Base-by-base conservation (phyloP, 2,113 vertebrate species). In the Catharus minimus region DNA sequence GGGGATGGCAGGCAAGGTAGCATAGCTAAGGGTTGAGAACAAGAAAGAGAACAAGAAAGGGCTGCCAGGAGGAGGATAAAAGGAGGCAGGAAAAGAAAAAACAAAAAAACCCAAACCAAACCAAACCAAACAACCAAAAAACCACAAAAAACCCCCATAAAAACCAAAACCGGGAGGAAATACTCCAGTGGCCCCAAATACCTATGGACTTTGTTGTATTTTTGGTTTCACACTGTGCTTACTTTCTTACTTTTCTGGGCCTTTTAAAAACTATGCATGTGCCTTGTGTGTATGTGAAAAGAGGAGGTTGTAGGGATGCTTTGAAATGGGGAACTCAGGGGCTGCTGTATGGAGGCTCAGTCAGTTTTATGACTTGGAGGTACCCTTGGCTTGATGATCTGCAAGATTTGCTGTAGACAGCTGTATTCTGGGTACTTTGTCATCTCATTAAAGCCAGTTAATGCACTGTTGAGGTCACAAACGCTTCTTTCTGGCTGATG, bases 241-340 rank as follows among this genome's bases (percentile, higher is more conserved):
- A 15, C 21, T 90, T 81, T 88, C 17, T 60, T 64, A 15, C 21
- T 90, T 81, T 88, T 72, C 82, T 1, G 18, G 5, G 5, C 2
- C 0, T 80, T 82, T 62, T 38, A 36, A 82, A 74, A 77, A 41
- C 1, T 2, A 15, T 0, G 0, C 19, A 20, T 2, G 1, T 17
- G 27, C 39, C 52, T 55, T 62, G 15, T 23, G 47, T 56, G 30
- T 27, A 11, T 1, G 2, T 60, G 56, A 23, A 66, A 65, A 86
- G 47, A 44, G 20, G 36, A 73, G 43, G 22, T 3, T 26, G 36
- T 56, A 52, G 27, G 14, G 82, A 27, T 4, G 4, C 56, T 82
- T 76, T 64, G 64, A 10, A 13, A 24, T 30, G 44, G 22, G 12
- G 8, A 74, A 67, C 60, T 75, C 20, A 5, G 8, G 20, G 27